phyloP scores from a whole-genome alignment of 2,888 invertebrate species.

The Subacronicta megacephala region DNA sequence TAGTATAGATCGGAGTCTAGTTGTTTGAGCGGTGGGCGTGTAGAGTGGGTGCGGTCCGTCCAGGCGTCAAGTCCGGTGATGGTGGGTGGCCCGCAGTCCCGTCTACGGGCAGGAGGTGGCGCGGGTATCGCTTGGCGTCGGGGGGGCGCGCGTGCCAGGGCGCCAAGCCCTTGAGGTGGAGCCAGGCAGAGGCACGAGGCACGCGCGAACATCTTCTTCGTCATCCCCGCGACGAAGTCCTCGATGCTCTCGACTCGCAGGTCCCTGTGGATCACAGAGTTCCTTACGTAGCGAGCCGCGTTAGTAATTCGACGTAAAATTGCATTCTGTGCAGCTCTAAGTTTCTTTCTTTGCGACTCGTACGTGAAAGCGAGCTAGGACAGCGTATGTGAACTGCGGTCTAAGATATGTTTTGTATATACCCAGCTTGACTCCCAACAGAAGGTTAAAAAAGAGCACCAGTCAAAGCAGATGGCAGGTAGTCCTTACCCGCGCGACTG shows the following conservation, averaged over 20 bases:
- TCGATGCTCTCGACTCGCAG: slow-evolving; percentile 8
- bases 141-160: slow-evolving; percentile 6
- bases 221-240: slow-evolving; percentile 15
- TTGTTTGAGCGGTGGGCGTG: too few relatives aligned
- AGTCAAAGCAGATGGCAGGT: too few relatives aligned
- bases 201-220: slow-evolving; percentile 24
- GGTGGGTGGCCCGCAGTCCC: too few relatives aligned
- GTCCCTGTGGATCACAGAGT: slow-evolving; percentile 17
- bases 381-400: slow-evolving; percentile 36
- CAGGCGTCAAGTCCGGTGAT: too few relatives aligned
- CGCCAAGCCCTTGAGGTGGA: neutral
- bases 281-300: slow-evolving; percentile 16
- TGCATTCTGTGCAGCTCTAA: slow-evolving; percentile 3
- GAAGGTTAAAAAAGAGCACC: too few relatives aligned
- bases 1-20: too few relatives aligned
- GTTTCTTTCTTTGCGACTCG: neutral
- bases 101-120: slow-evolving; percentile 2
- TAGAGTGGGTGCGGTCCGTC: too few relatives aligned
- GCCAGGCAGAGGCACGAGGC: slow-evolving; percentile 5
- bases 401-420: slow-evolving; percentile 48
- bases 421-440: slow-evolving; percentile 34
- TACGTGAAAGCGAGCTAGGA: slow-evolving; percentile 14
- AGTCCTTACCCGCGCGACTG: slow-evolving; percentile 8
- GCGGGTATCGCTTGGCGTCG: neutral
- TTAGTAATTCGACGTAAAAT: slow-evolving; percentile 3